phyloP scores from a whole-genome alignment of 2,113 vertebrate genomes.

The Phrynosoma platyrhinos region DNA sequence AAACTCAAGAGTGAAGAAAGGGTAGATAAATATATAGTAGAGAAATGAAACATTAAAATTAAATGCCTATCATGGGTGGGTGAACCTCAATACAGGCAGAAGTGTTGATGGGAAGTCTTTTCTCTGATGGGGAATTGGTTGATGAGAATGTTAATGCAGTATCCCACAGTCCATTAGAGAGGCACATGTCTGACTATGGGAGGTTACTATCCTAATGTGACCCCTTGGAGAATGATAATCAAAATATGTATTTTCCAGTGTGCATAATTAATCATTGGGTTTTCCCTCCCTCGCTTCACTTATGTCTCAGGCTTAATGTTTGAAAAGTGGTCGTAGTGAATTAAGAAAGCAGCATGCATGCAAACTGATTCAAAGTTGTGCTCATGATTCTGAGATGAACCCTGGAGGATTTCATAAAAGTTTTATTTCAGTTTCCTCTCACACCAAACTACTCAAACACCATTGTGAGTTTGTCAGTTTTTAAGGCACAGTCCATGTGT shows the following conservation, averaged over 20 bases:
- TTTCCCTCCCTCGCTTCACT: background rate
- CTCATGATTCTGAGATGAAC: background rate
- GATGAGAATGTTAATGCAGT: slow-evolving; percentile 46
- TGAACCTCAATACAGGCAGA: slow-evolving; percentile 53
- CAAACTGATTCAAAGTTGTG: background rate
- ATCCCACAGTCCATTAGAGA: slow-evolving; percentile 52
- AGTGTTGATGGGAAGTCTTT: slow-evolving; percentile 53
- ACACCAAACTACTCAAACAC: background rate
- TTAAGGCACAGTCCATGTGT: background rate
- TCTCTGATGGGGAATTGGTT: slow-evolving; percentile 54
- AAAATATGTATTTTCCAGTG: slow-evolving; percentile 5
- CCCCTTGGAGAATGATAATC: slow-evolving; percentile 36
- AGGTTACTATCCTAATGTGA: slow-evolving; percentile 31
- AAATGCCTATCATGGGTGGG: slow-evolving; percentile 65
- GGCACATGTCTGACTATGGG: slow-evolving; percentile 41
- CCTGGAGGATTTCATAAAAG: background rate
- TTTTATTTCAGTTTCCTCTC: background rate
- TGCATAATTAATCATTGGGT: background rate
- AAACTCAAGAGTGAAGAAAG: slow-evolving; percentile 50
- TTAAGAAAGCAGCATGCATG: background rate
- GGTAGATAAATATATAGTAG: slow-evolving; percentile 37
- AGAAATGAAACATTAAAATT: slow-evolving; percentile 71
- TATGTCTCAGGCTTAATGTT: slow-evolving; percentile 5
- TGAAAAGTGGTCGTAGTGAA: slow-evolving; percentile 6
- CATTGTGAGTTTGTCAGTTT: background rate